Evolutionary conservation across 2,797 vertebrate genomes (phyloP).

Genomic region (Eupleurogrammus muticus): DNA sequence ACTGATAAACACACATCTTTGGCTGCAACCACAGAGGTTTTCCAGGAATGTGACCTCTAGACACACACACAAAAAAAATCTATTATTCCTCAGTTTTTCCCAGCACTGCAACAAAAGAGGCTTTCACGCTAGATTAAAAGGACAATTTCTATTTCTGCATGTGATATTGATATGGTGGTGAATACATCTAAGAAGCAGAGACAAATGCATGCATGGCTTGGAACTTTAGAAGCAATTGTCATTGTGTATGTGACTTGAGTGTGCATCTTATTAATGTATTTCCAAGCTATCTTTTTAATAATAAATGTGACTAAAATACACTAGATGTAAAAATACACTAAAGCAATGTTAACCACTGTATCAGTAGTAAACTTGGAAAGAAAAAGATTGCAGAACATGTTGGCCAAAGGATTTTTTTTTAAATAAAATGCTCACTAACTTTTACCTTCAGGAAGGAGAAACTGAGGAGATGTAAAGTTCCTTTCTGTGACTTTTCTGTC

Average conservation of each 20-base stretch:
- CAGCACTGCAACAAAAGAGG: conserved; percentile 45
- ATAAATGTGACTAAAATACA: too few species aligned
- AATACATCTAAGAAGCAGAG: conserved; percentile 23
- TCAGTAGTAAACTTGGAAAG: too few species aligned
- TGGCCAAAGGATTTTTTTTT: too few species aligned
- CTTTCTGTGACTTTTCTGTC: background rate
- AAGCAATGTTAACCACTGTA: too few species aligned
- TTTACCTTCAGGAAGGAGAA: too few species aligned
- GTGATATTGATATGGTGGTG: conserved; percentile 44
- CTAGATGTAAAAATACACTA: too few species aligned
- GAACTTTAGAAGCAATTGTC: background rate
- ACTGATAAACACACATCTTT: conserved; percentile 18
- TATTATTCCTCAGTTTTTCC: conserved; percentile 42
- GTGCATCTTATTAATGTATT: too few species aligned
- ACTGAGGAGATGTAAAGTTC: too few species aligned
- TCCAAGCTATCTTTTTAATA: too few species aligned
- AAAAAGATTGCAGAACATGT: too few species aligned
- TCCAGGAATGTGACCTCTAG: conserved; percentile 47
- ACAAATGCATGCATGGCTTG: conserved; percentile 13
- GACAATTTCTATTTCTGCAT: conserved; percentile 52
- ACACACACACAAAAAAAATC: conserved; percentile 37
- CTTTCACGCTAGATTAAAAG: conserved; percentile 60
- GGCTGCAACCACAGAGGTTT: conserved; percentile 28
- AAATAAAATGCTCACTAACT: background rate
- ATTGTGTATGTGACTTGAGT: background rate